Evolutionary conservation across 2,797 vertebrate genomes (phyloP), one percentile per base, ranked within the genome.

Genomic region (Adrianichthys oophorus): DNA sequence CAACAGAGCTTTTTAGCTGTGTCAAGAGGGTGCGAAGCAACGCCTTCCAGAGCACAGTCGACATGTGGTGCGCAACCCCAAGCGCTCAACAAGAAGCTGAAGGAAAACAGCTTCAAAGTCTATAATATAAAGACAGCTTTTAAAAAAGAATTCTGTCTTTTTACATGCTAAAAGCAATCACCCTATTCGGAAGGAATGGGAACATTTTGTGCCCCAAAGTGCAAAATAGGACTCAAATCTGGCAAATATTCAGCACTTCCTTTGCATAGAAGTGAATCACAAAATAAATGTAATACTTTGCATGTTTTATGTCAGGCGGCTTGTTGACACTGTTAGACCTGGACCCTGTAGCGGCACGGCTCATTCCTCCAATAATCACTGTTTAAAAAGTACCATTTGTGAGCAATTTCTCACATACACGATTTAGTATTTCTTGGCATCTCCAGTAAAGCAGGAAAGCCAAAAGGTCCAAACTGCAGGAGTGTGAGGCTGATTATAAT

Each of bases 341-440:
- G 48, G 40, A 56, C 51, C 50, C 6, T 59, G 5, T 54, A 57
- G 64, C 48, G 15, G 44, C 42, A n/a, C 48, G 12, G 49, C 46
- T 7, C 47, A 55, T 50, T 76, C 53, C 14, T 10, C 53, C 7
- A 41, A 54, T 48, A 41, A 57, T 57, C 5, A 41, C 52, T 48
- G 61, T 67, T 71, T 70, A 16, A 37, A 74, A 74, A 18, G 66
- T 53, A 76, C 76, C 83, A 83, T 86, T 88, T 88, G 79, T 78
- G 76, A 82, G 58, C 70, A 78, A 84, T 86, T 81, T 84, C 68
- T 75, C 63, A 67, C 54, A 77, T 64, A 53, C 68, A 75, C 58
- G 62, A 78, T 69, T 80, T 71, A 58, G 70, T 80, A 75, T 79
- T 86, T 75, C 62, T 85, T 81, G 84, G 82, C 72, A 15, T 70